Evolutionary conservation across 2,888 invertebrate genomes (phyloP).

Genomic region (Thera britannica): DNA sequence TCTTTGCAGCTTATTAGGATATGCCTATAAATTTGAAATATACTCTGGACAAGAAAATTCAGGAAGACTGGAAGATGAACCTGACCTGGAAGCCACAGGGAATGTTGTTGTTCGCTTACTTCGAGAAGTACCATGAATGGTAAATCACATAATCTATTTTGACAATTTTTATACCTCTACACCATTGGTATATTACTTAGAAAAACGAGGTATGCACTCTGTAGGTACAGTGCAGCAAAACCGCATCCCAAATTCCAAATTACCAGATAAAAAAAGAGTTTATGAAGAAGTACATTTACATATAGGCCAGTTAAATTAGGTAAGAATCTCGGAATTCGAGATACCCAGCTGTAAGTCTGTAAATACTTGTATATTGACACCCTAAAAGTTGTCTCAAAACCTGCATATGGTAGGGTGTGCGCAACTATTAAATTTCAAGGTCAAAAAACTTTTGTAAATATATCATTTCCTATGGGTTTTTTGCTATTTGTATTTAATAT

Average conservation of each 20-base stretch:
- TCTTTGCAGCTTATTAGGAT: constrained; percentile 43
- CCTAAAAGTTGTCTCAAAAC: too few species aligned
- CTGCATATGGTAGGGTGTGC: too few species aligned
- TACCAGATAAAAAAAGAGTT: too few species aligned
- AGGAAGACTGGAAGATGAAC: constrained; percentile 47
- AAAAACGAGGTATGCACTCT: background rate
- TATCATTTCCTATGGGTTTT: too few species aligned
- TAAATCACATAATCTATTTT: constrained; percentile 50
- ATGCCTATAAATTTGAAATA: constrained; percentile 41
- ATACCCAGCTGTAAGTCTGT: too few species aligned
- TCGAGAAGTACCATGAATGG: constrained; percentile 47
- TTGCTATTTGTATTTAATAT: too few species aligned
- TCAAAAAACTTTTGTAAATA: too few species aligned
- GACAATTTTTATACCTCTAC: constrained; percentile 52
- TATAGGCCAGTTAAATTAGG: too few species aligned
- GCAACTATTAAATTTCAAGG: too few species aligned
- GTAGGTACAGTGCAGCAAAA: constrained; percentile 11
- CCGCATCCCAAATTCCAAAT: background rate
- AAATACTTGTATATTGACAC: too few species aligned
- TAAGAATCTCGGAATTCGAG: too few species aligned
- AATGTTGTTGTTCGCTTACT: constrained; percentile 48
- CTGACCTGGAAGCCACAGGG: constrained; percentile 43
- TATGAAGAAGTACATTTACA: too few species aligned
- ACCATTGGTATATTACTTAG: constrained; percentile 31
- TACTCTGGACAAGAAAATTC: constrained; percentile 55